A percentile compares a stretch with the other conserved stretches of the same genome.
Conservation (phyloP, 2,797 vertebrate genomes). For the Pangasius krempfi region DNA sequence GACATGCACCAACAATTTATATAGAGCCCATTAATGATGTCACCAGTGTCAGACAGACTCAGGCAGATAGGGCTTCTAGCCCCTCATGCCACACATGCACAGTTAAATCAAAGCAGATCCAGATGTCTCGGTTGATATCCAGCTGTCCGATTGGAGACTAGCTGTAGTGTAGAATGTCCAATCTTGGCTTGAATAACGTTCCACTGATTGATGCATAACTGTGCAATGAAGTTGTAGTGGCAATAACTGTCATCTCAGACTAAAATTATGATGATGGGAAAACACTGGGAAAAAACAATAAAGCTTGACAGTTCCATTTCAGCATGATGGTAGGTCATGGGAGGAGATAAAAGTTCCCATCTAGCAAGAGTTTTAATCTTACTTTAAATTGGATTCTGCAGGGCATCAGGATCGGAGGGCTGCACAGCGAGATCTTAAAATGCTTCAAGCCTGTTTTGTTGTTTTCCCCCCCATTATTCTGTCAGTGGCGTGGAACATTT, state of each 20-base stretch:
- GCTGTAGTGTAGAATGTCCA: not conserved
- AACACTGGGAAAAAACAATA: constrained; percentile 19
- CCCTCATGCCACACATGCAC: not conserved
- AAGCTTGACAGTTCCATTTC: constrained; percentile 35
- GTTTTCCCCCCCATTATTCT: constrained; percentile 61
- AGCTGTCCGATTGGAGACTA: not conserved
- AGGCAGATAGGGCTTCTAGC: too few species aligned
- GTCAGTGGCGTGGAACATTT: constrained; percentile 56
- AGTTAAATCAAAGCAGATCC: not conserved
- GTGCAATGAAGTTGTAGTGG: constrained; percentile 2
- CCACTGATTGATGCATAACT: constrained; percentile 8
- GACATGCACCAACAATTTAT: too few species aligned
- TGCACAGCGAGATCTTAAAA: constrained; percentile 48
- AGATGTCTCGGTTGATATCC: not conserved
- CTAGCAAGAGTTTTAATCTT: constrained; percentile 54
- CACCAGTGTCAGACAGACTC: too few species aligned
- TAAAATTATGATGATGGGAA: constrained; percentile 2
- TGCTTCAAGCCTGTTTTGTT: constrained; percentile 50
- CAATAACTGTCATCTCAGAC: constrained; percentile 25
- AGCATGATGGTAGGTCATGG: constrained; percentile 24
- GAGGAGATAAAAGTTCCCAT: constrained; percentile 41
- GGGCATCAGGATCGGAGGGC: constrained; percentile 35
- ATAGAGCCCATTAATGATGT: too few species aligned
- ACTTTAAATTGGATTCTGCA: constrained; percentile 51
- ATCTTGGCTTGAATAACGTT: not conserved